Evolutionary conservation across 2,113 vertebrate genomes (phyloP), one percentile per base, ranked within the genome.

Genomic region (Poeciliopsis turrubarensis): DNA sequence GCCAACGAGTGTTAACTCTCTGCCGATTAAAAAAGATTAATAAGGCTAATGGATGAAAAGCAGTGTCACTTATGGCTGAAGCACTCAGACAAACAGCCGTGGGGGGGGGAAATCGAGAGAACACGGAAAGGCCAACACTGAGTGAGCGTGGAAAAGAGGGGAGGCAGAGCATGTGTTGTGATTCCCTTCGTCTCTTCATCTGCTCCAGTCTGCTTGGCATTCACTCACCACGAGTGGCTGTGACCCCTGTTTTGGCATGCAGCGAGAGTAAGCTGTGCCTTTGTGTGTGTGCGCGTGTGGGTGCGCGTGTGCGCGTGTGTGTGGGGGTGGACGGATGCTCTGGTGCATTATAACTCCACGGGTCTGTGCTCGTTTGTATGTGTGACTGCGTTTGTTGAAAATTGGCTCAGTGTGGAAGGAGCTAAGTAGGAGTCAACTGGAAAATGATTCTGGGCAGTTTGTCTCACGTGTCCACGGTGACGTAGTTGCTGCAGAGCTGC

Each of bases 1-100:
- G 73, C 72, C 89, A 89, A 89, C 64, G 78, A 89, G 80, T 75
- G 57, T 80, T 80, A 90, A 79, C 85, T 86, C 83, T 86, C 78
- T 2, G 64, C 80, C 89, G 87, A 90, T 90, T 92, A 87, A 86
- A 89, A 57, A 83, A 87, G 80, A 92, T 90, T 89, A 91, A 93
- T 90, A 88, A 90, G 86, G 85, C 85, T 92, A 92, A 91, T 92
- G 88, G 90, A 73, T 80, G 77, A 73, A 77, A 87, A 84, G 73
- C 82, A 60, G 70, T 51, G 37, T 87, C 80, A 69, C 75, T 88
- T 90, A 76, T 71, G 70, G 77, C 73, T 67, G 68, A 81, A 73
- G 71, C 75, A 27, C 70, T 25, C 73, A 84, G 84, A 82, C 84
- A 85, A 84, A 83, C 73, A 80, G 81, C 75, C 66, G 44, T 26